Evolutionary conservation across 2,797 vertebrate species (phyloP), one percentile per base, ranked within the genome.

Genomic region (Mallotus villosus): DNA sequence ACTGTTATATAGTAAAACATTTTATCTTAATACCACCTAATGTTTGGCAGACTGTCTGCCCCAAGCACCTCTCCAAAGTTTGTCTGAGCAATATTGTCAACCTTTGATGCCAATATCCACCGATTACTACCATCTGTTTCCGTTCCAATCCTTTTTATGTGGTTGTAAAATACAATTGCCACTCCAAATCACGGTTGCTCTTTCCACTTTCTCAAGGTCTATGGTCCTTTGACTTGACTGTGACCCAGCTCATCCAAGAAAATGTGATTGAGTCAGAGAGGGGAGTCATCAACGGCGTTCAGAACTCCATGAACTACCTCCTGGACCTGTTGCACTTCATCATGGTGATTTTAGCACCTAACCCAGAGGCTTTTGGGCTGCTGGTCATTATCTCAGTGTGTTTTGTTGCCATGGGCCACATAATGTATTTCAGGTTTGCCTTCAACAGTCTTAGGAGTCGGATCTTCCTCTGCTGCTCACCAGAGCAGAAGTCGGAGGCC

Each of bases 271-370:
- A 99, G 81, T 96, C 95, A 0, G 97, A 99, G 92, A 94, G 98
- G 83, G 98, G 98, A 62, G 91, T 99, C 85, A 96, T 99, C 89
- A 99, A 97, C 0, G 98, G 97, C 19, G 97, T 99, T 86, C 98
- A 99, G 88, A 99, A 99, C 92, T 99, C 98, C 89, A 98, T 99
- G 97, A 99, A 99, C 88, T 99, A 99, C 81, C 97, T 99, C 84
- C 92, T 99, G 34, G 98, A 99, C 86, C 94, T 99, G 76, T 90
- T 99, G 89, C 98, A 99, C 92, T 99, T 99, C 92, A 96, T 99
- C 92, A 98, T 99, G 97, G 98, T 99, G 84, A 98, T 99, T 85
- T 89, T 99, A 89, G 97, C 97, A 9, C 97, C 98, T 0, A 99
- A 99, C 78, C 95, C 94, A 0, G 97, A 99, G 89, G 96, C 96